Conservation (phyloP, 1,140 invertebrate species). For the Antheraea pernyi region DNA sequence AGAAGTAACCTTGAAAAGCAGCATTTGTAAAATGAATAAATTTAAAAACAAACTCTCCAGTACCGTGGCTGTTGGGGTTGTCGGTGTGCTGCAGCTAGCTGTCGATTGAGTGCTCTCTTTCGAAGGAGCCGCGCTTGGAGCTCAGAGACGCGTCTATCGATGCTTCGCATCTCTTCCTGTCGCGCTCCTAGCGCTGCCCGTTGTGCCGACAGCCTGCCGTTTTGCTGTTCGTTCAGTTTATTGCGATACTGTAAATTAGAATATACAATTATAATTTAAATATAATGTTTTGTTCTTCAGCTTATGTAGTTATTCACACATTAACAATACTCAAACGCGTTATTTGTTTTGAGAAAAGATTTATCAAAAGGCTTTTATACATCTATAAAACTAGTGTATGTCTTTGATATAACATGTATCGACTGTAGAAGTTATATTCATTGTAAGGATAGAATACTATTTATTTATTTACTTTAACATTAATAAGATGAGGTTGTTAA, state of each 20-base stretch:
- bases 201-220: conserved; percentile 91
- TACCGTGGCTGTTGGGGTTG: conserved; percentile 63
- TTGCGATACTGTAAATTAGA: conserved; percentile 90
- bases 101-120: conserved; percentile 92
- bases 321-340: no score
- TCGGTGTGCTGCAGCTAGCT: conserved; percentile 88
- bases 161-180: conserved; percentile 93
- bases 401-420: no score
- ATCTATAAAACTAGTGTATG: no score
- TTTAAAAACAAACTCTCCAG: not conserved
- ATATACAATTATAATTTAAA: no score
- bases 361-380: no score
- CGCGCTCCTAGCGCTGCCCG: conserved; percentile 90
- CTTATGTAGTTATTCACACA: no score
- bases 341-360: no score
- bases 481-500: no score
- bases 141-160: conserved; percentile 96
- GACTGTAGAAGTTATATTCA: no score
- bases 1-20: not conserved
- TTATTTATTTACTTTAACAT: no score
- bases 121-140: conserved; percentile 93
- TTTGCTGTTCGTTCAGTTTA: conserved; percentile 97
- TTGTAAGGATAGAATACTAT: no score
- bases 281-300: no score
- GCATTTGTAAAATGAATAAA: not conserved